A percentile compares a stretch with the other conserved stretches of the same genome.
These are phyloP conservation scores for Montifringilla adamsi DNA, from an alignment of 2,113 vertebrate species.

Conservation along the genomic window DNA sequence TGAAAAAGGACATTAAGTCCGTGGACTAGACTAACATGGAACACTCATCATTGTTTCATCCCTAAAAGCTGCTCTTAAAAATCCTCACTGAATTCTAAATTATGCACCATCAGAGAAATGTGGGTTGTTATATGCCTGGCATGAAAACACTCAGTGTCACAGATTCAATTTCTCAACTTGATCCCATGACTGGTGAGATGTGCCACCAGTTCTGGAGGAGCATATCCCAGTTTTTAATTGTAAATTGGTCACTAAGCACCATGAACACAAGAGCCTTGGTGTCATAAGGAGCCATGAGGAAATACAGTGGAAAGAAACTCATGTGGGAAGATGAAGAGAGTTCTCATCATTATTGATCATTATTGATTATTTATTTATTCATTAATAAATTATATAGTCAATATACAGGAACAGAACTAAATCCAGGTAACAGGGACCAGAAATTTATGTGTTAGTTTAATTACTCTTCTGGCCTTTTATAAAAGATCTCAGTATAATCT, in stretches of 20 bases:
- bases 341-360: neutral
- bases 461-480: neutral
- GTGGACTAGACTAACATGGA: neutral
- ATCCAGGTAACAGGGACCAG: neutral
- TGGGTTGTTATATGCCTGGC: neutral
- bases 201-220: neutral
- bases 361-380: neutral
- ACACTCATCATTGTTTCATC: neutral
- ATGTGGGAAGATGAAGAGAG: neutral
- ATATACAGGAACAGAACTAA: neutral
- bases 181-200: neutral
- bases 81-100: neutral
- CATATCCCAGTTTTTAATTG: neutral
- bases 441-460: neutral
- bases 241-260: neutral
- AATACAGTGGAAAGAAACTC: neutral
- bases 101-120: neutral
- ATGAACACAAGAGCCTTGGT: neutral
- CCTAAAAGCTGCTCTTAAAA: neutral
- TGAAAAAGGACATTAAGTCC: neutral
- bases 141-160: neutral
- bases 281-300: neutral
- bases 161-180: neutral
- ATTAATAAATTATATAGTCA: neutral
- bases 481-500: neutral